Conservation (phyloP, 53 echinoderm and acorn worm species). For the Actinopyga echinites region DNA sequence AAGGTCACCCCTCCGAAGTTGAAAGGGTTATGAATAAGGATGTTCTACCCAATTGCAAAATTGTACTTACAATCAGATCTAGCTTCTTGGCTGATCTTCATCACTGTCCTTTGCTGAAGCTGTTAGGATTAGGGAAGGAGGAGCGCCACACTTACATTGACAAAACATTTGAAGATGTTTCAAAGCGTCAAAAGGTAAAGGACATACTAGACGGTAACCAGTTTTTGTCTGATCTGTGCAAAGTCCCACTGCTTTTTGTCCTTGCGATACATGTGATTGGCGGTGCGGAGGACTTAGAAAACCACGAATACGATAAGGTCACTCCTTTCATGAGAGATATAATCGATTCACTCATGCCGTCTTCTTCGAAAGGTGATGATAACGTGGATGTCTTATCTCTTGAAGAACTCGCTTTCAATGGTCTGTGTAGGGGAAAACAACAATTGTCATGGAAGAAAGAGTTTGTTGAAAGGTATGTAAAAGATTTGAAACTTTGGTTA, state of each 20-base stretch:
- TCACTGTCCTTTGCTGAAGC: background rate
- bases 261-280: background rate
- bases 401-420: constrained; percentile 9
- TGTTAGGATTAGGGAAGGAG: background rate
- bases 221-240: background rate
- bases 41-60: background rate
- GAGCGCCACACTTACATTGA: background rate
- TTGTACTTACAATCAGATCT: background rate
- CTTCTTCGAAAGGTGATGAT: too few relatives aligned
- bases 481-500: background rate
- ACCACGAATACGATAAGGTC: background rate
- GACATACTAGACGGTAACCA: background rate
- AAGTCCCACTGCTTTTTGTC: background rate
- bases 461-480: background rate
- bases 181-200: background rate
- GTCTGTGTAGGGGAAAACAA: constrained; percentile 2
- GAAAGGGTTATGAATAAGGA: background rate
- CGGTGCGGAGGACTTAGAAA: background rate
- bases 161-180: background rate
- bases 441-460: constrained; percentile 6
- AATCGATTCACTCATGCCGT: background rate
- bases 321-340: constrained; percentile 4
- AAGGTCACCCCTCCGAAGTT: background rate
- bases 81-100: background rate
- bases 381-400: background rate